These are phyloP conservation scores for Parus major DNA, from an alignment of 2,113 vertebrate species.

Conservation along the genomic window DNA sequence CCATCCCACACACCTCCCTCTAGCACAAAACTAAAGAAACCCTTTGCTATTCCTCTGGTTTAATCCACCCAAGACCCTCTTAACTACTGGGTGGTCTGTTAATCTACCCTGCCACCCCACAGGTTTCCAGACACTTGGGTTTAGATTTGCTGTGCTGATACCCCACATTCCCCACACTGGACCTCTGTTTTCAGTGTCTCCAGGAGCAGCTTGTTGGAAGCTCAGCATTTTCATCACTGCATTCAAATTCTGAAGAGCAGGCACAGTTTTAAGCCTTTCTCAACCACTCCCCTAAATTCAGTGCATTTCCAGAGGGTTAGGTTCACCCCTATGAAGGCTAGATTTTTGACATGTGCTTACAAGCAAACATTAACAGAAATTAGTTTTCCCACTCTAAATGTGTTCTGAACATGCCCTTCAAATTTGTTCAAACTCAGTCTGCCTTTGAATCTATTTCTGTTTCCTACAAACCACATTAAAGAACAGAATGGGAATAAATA, in stretches of 20 bases:
- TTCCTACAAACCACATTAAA: neutral
- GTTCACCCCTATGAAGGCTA: neutral
- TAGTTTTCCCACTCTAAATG: neutral
- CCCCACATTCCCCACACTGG: neutral
- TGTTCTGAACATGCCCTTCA: neutral
- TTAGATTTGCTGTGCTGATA: neutral
- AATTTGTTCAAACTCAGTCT: neutral
- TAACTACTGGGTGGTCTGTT: neutral
- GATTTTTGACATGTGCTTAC: neutral
- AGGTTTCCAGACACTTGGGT: neutral
- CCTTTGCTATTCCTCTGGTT: neutral
- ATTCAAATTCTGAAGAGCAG: neutral
- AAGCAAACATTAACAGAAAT: neutral
- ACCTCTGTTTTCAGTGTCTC: neutral
- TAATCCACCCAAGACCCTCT: neutral
- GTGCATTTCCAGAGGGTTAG: neutral
- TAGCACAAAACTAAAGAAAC: neutral
- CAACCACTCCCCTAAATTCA: neutral
- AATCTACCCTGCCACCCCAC: neutral
- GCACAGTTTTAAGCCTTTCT: neutral
- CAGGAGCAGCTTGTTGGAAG: neutral
- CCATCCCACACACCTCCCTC: neutral
- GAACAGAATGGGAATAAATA: neutral
- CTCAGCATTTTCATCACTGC: neutral
- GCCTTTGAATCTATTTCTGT: conserved; percentile 19